Evolutionary conservation across 2,797 vertebrate species (phyloP).

Genomic region (Neopelma chrysocephalum): DNA sequence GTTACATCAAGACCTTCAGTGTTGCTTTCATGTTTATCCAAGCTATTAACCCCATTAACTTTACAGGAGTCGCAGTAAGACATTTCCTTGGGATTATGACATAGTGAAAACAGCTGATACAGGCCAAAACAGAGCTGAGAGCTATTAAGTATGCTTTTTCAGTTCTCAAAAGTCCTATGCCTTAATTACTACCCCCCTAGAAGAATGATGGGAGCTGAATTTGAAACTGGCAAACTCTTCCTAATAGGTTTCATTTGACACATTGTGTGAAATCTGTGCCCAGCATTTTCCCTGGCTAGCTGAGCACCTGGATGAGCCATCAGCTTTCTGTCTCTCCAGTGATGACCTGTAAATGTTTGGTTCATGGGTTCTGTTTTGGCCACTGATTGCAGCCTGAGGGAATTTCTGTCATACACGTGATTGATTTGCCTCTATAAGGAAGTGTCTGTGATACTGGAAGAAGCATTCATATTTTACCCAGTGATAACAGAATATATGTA

Average conservation of each 20-base stretch:
- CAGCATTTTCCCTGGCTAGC: not conserved
- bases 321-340: not conserved
- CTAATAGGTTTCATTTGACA: not conserved
- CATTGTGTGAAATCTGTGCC: not conserved
- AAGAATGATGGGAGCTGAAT: not conserved
- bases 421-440: not conserved
- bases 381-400: not conserved
- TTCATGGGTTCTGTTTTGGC: not conserved
- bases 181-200: not conserved
- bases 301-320: not conserved
- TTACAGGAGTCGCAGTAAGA: not conserved
- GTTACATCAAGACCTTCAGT: not conserved
- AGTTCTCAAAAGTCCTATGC: not conserved
- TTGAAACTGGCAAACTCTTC: not conserved
- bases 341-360: not conserved
- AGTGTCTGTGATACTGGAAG: not conserved
- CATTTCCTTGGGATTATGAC: not conserved
- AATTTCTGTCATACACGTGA: not conserved
- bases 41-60: slow-evolving; percentile 8
- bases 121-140: not conserved
- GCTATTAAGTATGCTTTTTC: not conserved
- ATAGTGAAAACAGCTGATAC: slow-evolving; percentile 5
- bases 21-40: slow-evolving; percentile 11
- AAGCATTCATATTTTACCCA: not conserved
- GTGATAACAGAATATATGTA: not conserved